Base-by-base conservation (phyloP, 2,113 vertebrate species). In the Dicaeum eximium region DNA sequence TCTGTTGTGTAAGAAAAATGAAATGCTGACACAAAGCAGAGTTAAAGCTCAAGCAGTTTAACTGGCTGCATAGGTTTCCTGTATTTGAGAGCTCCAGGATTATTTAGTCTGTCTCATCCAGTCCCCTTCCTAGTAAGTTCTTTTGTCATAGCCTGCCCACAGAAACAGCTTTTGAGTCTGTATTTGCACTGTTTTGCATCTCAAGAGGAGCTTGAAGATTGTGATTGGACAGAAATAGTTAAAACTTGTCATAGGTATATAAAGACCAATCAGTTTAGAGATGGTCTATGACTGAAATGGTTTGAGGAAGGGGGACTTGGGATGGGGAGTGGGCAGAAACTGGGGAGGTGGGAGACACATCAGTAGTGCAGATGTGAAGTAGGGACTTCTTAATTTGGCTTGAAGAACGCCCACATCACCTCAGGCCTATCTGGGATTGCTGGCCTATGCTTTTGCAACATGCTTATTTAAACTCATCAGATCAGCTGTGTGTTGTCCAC, bases 11-110 rank as follows among this genome's bases (percentile, higher is more conserved):
- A 22, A 92, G 42, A 84, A 92, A 91, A 92, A 60, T 83, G 20
- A 92, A 91, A 93, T 56, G n/a, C 51, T 95, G 92, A 88, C 72
- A 92, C 44, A 93, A 88, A 91, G 28, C 60, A 91, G 80, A 64
- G 72, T 72, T 91, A 86, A 88, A 86, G 10, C 37, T 92, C 38
- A 70, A 67, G 13, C 33, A 74, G 30, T 66, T 78, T 67, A 67
- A 90, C 74, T 48, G 72, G 24, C 19, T 58, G 30, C 18, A 13
- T 11, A 66, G 11, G 35, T 12, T 27, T 50, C 51, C 21, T 45
- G 31, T 58, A 30, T 80, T 77, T 50, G 71, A 85, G 38, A 13
- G 9, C 42, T 80, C 33, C n/a, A 28, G 50, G 38, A 62, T 86
- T 87, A 81, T 64, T 93, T 38, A 44, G 35, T 78, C 67, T 88